Evolutionary conservation across 2,797 vertebrate species (phyloP).

Genomic region (Micropoecilia bifurca): DNA sequence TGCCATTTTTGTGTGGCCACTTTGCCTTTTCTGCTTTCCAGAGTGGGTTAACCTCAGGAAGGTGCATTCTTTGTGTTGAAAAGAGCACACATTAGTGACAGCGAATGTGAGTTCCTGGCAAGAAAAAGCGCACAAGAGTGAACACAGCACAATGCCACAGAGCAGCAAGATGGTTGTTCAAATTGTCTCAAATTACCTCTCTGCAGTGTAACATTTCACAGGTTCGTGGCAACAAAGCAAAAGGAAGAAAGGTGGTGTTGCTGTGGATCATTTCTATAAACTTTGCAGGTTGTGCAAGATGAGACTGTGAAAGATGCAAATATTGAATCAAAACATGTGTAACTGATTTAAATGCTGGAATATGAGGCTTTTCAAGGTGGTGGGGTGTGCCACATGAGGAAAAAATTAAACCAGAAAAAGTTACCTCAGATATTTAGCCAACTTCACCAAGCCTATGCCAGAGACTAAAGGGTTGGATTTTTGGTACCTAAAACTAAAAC

Average conservation of each 20-base stretch:
- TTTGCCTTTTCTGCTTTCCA: constrained; percentile 22
- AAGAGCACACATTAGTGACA: background rate
- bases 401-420: background rate
- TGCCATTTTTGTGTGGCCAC: constrained; percentile 22
- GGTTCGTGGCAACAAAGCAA: constrained; percentile 30
- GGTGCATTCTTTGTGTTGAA: constrained; percentile 13
- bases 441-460: too few species aligned
- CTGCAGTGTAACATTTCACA: constrained; percentile 47
- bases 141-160: constrained; percentile 44
- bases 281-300: background rate
- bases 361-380: background rate
- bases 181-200: constrained; percentile 51
- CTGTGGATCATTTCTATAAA: constrained; percentile 34
- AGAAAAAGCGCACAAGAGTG: constrained; percentile 21
- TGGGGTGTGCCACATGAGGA: too few species aligned
- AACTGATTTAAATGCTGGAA: background rate
- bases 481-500: too few species aligned
- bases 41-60: constrained; percentile 11
- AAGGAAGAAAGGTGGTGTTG: constrained; percentile 32
- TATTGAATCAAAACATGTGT: background rate
- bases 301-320: background rate
- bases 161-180: constrained; percentile 42
- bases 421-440: background rate
- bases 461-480: too few species aligned
- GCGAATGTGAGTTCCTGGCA: constrained; percentile 10